Conservation (phyloP, 2,113 vertebrate species). For the Ictalurus punctatus region DNA sequence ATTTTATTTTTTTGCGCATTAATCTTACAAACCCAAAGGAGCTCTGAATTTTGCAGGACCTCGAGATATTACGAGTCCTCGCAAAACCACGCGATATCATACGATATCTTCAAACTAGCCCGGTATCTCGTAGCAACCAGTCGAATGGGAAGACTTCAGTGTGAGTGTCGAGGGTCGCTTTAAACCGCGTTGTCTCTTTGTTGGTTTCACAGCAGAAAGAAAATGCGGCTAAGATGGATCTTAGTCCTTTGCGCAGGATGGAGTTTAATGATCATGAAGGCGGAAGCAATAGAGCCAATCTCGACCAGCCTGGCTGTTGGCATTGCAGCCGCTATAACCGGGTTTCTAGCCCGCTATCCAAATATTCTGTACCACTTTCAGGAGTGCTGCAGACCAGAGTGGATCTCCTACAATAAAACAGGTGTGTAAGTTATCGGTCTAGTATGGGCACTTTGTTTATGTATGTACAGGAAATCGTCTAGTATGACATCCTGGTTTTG, state of each 20-base stretch:
- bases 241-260: slow-evolving; percentile 33
- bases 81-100: background rate
- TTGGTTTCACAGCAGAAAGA: background rate
- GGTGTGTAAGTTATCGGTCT: slow-evolving; percentile 55
- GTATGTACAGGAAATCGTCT: background rate
- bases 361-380: slow-evolving; percentile 71
- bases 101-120: background rate
- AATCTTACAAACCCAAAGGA: background rate
- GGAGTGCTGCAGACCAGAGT: slow-evolving; percentile 75
- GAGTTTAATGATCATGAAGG: slow-evolving; percentile 13
- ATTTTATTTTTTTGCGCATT: background rate
- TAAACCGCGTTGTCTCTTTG: background rate
- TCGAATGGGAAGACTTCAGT: too few relatives aligned
- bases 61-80: too few relatives aligned
- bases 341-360: slow-evolving; percentile 69
- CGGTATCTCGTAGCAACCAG: background rate
- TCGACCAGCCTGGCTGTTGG: slow-evolving; percentile 74
- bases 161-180: background rate
- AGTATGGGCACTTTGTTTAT: background rate
- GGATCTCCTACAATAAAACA: slow-evolving; percentile 73
- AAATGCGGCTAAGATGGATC: slow-evolving; percentile 33
- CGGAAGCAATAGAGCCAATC: slow-evolving; percentile 70
- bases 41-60: background rate
- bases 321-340: slow-evolving; percentile 75
- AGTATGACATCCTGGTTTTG: background rate